Conservation (phyloP, 1,140 invertebrate species). For the Leptoteleia sp. region DNA sequence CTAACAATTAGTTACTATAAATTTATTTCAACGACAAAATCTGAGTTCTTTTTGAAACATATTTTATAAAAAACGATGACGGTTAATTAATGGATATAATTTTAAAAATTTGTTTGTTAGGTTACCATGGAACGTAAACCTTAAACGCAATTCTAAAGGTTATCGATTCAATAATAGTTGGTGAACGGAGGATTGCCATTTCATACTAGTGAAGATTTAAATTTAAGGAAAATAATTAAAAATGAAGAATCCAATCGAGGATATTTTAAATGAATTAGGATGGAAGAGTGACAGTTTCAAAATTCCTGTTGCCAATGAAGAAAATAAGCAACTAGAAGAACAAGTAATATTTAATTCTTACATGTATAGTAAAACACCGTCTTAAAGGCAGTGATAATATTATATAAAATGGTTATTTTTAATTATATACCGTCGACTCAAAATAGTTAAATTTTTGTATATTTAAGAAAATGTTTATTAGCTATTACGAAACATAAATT, state of each 20-base stretch:
- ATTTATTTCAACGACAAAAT: too few species aligned
- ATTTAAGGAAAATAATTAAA: constrained; percentile 25
- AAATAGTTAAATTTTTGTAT: too few species aligned
- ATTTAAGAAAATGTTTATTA: too few species aligned
- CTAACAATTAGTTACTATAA: too few species aligned
- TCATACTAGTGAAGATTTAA: not conserved
- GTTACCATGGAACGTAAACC: constrained; percentile 11
- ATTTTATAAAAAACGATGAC: too few species aligned
- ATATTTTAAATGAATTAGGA: constrained; percentile 85
- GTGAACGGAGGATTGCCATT: not conserved
- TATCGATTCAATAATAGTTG: constrained; percentile 15
- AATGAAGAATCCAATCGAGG: constrained; percentile 78
- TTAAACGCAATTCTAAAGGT: not conserved
- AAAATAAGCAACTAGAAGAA: constrained; percentile 85
- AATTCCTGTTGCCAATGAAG: constrained; percentile 87
- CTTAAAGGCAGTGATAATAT: too few species aligned
- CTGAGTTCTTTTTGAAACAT: too few species aligned
- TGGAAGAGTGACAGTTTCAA: constrained; percentile 85
- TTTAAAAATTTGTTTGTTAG: not conserved
- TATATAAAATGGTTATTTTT: too few species aligned
- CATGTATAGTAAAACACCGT: not conserved
- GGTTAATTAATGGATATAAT: too few species aligned
- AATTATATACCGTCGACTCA: too few species aligned
- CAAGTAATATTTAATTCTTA: constrained; percentile 73
- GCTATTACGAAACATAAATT: too few species aligned